phyloP scores from a whole-genome alignment of 2,888 invertebrate species.

The Apeira syringaria region DNA sequence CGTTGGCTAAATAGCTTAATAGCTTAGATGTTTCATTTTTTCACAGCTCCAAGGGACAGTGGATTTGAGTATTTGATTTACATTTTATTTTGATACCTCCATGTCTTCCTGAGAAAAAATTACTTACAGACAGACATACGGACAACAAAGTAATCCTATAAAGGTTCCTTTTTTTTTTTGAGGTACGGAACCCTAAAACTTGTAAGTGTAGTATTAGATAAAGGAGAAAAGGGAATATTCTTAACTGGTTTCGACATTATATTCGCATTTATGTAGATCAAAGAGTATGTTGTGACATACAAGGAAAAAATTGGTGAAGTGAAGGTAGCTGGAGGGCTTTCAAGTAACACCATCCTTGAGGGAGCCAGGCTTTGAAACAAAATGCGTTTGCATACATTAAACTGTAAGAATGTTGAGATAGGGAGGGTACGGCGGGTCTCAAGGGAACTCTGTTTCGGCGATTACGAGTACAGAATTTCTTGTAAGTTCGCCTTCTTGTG shows the following conservation, averaged over 20 bases:
- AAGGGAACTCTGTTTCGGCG: constrained; percentile 76
- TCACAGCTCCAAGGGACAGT: too few species aligned
- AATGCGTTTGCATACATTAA: constrained; percentile 84
- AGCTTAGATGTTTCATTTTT: too few species aligned
- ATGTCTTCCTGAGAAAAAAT: too few species aligned
- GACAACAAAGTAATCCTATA: too few species aligned
- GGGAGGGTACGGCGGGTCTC: constrained; percentile 69
- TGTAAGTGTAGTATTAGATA: constrained; percentile 57
- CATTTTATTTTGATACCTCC: too few species aligned
- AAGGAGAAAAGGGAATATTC: constrained; percentile 60
- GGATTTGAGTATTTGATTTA: too few species aligned
- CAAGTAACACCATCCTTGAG: constrained; percentile 72
- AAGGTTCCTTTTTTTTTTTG: too few species aligned
- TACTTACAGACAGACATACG: too few species aligned
- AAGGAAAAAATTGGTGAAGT: constrained; percentile 70
- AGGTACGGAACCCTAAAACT: too few species aligned
- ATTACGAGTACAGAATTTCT: constrained; percentile 81
- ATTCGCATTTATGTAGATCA: constrained; percentile 81
- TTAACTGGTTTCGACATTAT: constrained; percentile 77
- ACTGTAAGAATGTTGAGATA: constrained; percentile 82
- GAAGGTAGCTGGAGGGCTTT: constrained; percentile 69
- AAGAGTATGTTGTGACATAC: constrained; percentile 77
- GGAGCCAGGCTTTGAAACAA: constrained; percentile 82
- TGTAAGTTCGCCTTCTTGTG: constrained; percentile 65
- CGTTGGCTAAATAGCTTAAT: too few species aligned